Conservation (phyloP, 2,113 vertebrate species). For the Callospermophilus lateralis region DNA sequence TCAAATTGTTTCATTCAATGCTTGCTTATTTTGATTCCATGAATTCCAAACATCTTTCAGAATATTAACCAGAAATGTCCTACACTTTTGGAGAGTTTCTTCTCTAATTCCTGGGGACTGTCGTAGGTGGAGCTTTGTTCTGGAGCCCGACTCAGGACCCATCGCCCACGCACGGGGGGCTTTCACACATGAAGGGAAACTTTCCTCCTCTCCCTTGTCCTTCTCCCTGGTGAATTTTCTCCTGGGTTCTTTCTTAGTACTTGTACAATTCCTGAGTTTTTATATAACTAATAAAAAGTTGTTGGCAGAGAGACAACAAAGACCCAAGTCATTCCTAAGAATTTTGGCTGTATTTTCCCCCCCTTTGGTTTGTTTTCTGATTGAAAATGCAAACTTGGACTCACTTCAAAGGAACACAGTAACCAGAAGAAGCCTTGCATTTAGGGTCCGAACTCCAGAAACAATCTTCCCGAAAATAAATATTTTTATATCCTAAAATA, state of each 20-base stretch:
- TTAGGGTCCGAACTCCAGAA: not conserved
- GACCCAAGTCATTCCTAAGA: not conserved
- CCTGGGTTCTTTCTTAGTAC: conserved; percentile 8
- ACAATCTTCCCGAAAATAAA: not conserved
- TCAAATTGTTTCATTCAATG: not conserved
- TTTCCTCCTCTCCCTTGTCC: not conserved
- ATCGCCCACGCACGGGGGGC: not conserved
- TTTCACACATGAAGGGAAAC: not conserved
- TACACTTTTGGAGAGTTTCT: not conserved
- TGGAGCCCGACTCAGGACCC: not conserved
- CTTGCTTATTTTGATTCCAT: not conserved
- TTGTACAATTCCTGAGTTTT: conserved; percentile 46
- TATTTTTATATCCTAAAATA: not conserved
- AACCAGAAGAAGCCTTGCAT: not conserved
- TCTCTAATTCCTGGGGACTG: not conserved
- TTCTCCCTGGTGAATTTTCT: not conserved
- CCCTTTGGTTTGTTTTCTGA: not conserved
- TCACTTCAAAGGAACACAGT: not conserved
- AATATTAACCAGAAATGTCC: not conserved
- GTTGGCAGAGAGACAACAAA: conserved; percentile 32
- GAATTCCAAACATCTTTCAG: not conserved
- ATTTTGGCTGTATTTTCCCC: not conserved
- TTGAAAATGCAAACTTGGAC: conserved; percentile 17
- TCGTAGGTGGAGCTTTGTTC: not conserved
- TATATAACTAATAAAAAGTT: conserved; percentile 39